Conservation (phyloP, 1,140 invertebrate genomes). For the Oryzaephilus surinamensis region DNA sequence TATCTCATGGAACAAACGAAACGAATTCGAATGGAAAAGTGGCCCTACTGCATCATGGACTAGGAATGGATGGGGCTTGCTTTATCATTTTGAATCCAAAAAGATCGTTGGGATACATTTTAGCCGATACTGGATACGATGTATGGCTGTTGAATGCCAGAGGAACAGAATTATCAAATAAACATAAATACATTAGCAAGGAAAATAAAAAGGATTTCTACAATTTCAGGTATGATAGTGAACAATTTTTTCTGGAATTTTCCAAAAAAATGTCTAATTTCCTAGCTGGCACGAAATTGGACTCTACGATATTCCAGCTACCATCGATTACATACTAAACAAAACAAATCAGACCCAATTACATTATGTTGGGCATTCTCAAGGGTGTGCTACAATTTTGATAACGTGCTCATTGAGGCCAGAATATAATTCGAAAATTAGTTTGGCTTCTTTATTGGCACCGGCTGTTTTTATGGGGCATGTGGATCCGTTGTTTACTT, state of each 20-base stretch:
- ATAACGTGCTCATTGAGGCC: constrained; percentile 52
- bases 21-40: too few relatives aligned
- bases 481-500: constrained; percentile 5
- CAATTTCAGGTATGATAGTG: too few relatives aligned
- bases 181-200: too few relatives aligned
- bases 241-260: too few relatives aligned
- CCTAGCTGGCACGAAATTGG: constrained; percentile 45
- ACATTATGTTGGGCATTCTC: constrained; percentile 27
- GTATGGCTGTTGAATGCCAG: constrained; percentile 58
- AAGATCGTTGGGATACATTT: constrained; percentile 27
- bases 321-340: constrained; percentile 43
- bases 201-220: too few relatives aligned
- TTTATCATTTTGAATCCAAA: too few relatives aligned
- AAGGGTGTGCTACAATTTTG: constrained; percentile 53
- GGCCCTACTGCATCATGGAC: too few relatives aligned
- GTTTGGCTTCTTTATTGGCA: constrained; percentile 13
- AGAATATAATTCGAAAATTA: constrained; percentile 47
- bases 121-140: constrained; percentile 21
- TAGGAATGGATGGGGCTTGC: too few relatives aligned
- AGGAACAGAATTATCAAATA: too few relatives aligned
- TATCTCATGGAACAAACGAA: too few relatives aligned
- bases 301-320: constrained; percentile 47
- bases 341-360: constrained; percentile 17
- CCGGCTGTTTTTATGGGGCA: constrained; percentile 18
- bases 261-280: too few relatives aligned